phyloP scores from a whole-genome alignment of 2,888 invertebrate genomes.

The Pyrocoelia pectoralis region DNA sequence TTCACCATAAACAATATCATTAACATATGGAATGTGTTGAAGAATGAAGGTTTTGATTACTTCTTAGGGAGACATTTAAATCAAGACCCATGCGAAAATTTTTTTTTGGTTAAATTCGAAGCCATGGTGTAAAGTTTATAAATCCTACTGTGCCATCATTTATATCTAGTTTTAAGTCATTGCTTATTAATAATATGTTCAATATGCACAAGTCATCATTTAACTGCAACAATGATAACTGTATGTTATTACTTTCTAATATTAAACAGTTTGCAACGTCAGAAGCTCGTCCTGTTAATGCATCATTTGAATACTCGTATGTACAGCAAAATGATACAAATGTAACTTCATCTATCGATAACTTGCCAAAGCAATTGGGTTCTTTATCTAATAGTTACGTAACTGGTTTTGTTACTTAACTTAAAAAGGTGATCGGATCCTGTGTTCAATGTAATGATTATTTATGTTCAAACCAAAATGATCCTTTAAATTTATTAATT shows the following conservation, averaged over 20 bases:
- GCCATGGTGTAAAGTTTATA: not conserved
- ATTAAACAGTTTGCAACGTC: not conserved
- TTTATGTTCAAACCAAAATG: not conserved
- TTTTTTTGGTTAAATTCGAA: not conserved
- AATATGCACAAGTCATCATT: not conserved
- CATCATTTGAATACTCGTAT: not conserved
- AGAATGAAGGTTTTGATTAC: not conserved
- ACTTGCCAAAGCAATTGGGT: not conserved
- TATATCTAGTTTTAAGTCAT: not conserved
- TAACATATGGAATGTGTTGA: not conserved
- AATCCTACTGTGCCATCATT: not conserved
- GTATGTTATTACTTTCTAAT: not conserved
- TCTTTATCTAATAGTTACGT: not conserved
- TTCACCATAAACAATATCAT: not conserved
- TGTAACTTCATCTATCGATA: not conserved
- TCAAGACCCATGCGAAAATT: constrained; percentile 1
- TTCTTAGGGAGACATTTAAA: not conserved
- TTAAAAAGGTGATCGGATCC: not conserved
- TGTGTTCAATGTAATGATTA: not conserved
- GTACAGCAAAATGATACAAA: not conserved
- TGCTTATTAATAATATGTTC: not conserved
- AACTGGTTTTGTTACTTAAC: not conserved
- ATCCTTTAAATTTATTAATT: not conserved
- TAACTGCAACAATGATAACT: not conserved
- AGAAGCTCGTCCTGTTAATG: not conserved